phyloP scores from a whole-genome alignment of 2,888 invertebrate genomes.

The Vannuccia rotundouncinata region DNA sequence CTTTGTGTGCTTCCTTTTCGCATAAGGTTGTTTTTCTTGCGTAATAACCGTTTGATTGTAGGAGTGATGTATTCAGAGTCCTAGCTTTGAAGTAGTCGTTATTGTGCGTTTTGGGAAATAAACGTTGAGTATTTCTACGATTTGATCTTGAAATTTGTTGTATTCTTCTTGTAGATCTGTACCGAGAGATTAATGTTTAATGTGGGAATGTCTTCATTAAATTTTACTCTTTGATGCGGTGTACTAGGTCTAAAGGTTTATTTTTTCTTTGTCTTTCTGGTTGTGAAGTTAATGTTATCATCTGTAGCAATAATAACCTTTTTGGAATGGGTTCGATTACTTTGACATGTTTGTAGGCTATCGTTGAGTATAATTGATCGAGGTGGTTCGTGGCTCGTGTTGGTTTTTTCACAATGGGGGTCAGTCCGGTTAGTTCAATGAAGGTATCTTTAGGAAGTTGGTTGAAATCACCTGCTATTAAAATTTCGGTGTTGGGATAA shows the following conservation, averaged over 20 bases:
- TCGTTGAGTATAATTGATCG: constrained; percentile 20
- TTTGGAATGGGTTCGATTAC: constrained; percentile 9
- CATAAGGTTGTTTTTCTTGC: constrained; percentile 23
- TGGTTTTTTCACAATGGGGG: constrained; percentile 14
- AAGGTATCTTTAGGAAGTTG: constrained; percentile 17
- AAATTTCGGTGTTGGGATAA: constrained; percentile 21
- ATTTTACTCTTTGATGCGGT: constrained; percentile 15
- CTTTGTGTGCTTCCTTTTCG: constrained; percentile 12
- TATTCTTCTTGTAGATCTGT: constrained; percentile 19
- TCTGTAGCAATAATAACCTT: background rate
- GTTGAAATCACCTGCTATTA: constrained; percentile 21
- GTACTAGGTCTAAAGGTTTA: constrained; percentile 20
- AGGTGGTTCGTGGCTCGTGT: constrained; percentile 20
- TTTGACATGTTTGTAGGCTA: constrained; percentile 23
- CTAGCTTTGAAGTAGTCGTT: constrained; percentile 8
- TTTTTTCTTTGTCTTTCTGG: constrained; percentile 22
- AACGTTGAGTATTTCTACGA: constrained; percentile 15
- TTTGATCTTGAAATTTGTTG: constrained; percentile 20
- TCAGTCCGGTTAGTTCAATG: constrained; percentile 13
- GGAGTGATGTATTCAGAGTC: constrained; percentile 21
- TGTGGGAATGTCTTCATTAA: constrained; percentile 13
- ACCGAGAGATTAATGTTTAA: constrained; percentile 14
- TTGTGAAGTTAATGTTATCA: constrained; percentile 13
- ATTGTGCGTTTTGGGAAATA: constrained; percentile 22
- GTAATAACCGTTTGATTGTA: constrained; percentile 10